phyloP scores from a whole-genome alignment of 2,113 vertebrate genomes.

The Nannobrachium achirus region DNA sequence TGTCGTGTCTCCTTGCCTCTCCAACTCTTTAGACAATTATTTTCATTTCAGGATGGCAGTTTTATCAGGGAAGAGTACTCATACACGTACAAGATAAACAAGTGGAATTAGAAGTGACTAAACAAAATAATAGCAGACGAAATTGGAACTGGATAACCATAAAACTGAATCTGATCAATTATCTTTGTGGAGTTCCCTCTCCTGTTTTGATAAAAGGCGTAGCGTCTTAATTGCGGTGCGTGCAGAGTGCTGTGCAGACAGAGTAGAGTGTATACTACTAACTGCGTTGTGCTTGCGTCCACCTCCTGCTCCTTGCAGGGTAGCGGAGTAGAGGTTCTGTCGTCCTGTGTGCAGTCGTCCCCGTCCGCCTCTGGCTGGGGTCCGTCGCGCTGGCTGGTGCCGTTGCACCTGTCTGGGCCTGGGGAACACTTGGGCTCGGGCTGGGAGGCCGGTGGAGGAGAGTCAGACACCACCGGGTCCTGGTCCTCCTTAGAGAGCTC shows the following conservation, averaged over 20 bases:
- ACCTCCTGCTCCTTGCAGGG: constrained; percentile 80
- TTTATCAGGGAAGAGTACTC: no score
- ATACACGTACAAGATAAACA: no score
- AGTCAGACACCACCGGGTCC: constrained; percentile 77
- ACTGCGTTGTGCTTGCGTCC: constrained; percentile 84
- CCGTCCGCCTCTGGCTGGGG: constrained; percentile 66
- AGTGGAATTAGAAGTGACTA: no score
- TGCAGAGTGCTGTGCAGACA: neutral
- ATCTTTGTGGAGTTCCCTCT: no score
- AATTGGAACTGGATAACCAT: no score
- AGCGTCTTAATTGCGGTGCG: no score
- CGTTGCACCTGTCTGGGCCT: constrained; percentile 84
- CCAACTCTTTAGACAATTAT: no score
- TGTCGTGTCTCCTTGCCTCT: no score
- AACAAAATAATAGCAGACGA: no score
- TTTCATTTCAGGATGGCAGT: no score
- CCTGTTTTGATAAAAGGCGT: no score
- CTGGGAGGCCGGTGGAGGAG: constrained; percentile 65
- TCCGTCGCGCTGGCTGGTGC: constrained; percentile 66
- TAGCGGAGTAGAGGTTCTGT: constrained; percentile 64
- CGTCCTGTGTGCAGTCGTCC: constrained; percentile 73
- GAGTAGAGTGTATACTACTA: constrained; percentile 43
- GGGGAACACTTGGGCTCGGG: constrained; percentile 67
- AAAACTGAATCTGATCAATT: no score
- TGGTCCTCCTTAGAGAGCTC: constrained; percentile 90